Base-by-base conservation (phyloP, 92 coral and sea anemone genomes). In the Heteractis magnifica region DNA sequence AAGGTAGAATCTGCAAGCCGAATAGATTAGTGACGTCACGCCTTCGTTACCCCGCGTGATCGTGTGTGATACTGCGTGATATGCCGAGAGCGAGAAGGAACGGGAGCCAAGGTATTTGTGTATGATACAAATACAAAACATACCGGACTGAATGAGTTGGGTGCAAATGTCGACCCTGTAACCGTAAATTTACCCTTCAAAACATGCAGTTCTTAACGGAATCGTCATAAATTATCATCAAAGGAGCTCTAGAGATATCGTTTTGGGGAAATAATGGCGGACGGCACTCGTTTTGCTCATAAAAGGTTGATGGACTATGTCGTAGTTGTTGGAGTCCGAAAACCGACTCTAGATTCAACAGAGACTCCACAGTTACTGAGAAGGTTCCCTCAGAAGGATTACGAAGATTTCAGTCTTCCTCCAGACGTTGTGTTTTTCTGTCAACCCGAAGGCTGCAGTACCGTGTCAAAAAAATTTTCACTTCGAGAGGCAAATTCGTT, bases 401-500 rank as follows among this genome's bases (percentile, higher is more conserved):
- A 97, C 82, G 90, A 97, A 15, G 99, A 97, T 81, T 97, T 92
- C 78, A 82, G 65, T 58, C 92, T 97, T 53, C 99, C 99, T 6
- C 94, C 98, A 72, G 99, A 97, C 65, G 99, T 97, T 52, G 96
- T 97, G 13, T 97, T 97, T 94, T 97, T 97, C 85, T 97, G 99
- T 59, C 99, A 97, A 71, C 99, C 99, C 1, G 99, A 97, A 82
- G 99, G 95, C 75, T 97, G 97, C 65, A 94, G 86, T 86, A 97
- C 99, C 0, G 98, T 94, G 79, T 92, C 97, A 71, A 97, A 92
- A 83, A 97, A 97, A 77, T 94, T 97, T 60, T 93, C 98, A 23
- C 80, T 97, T 11, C 92, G 99, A 19, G 98, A 97, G 78, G 98
- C 99, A 58, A 97, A 93, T 77, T 94, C 99, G 81, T 97, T 97